phyloP scores from a whole-genome alignment of 2,113 vertebrate species.

The Emydura subglobosa region DNA sequence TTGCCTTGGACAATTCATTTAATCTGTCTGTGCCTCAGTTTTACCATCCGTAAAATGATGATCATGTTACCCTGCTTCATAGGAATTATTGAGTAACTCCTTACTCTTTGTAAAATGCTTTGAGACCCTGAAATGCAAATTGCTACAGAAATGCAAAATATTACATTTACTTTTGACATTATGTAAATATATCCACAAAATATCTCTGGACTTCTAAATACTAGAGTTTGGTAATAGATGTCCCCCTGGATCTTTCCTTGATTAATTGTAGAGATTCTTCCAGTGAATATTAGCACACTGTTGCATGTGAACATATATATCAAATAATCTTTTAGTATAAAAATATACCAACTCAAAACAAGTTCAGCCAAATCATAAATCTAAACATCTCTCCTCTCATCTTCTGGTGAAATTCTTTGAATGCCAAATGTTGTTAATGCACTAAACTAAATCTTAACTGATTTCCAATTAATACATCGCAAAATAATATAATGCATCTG shows the following conservation, averaged over 20 bases:
- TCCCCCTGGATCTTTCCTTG: background rate
- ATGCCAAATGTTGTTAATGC: background rate
- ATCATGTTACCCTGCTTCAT: background rate
- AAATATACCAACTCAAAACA: background rate
- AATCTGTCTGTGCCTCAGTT: background rate
- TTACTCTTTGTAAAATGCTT: background rate
- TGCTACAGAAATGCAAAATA: background rate
- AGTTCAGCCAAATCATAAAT: background rate
- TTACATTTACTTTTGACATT: background rate
- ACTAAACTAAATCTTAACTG: too few relatives aligned
- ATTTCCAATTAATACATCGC: background rate
- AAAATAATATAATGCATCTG: background rate
- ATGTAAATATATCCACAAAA: background rate
- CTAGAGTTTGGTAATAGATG: background rate
- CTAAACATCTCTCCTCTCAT: background rate
- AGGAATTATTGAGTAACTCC: background rate
- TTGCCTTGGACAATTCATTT: background rate
- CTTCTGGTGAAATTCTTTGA: accelerated
- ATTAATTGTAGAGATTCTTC: background rate
- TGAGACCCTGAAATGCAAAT: background rate
- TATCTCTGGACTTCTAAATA: background rate
- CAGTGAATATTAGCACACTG: background rate
- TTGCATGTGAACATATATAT: background rate
- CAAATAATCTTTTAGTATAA: accelerated
- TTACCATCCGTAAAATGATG: background rate